Evolutionary conservation across 1,140 invertebrate species (phyloP), one percentile per base, ranked within the genome.

Genomic region (Drosophila equinoxialis): DNA sequence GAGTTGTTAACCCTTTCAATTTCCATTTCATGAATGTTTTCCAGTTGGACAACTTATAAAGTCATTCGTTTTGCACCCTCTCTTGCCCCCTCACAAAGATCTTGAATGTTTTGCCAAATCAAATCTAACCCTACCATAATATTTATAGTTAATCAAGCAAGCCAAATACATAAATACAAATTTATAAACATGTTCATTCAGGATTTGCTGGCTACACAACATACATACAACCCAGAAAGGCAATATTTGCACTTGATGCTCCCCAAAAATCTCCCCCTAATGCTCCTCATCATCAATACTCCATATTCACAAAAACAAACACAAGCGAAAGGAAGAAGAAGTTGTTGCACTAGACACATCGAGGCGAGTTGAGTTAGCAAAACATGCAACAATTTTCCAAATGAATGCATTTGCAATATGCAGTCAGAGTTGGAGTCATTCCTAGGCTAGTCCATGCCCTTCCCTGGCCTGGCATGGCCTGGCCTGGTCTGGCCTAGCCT

Each of bases 331-430:
- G 64, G 41, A 60, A 68, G 65, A 39, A 60, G 41, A 60, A 68
- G 65, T 63, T 79, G 42, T 55, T 76, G 55, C 65, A 60, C 62
- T 57, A 84, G 77, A 81, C 81, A 86, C 81, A 85, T 79, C 70
- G 71, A 69, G 20, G 70, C 67, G 71, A 79, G 76, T 82, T 71
- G 76, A 82, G 75, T 89, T 90, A 77, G 83, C 79, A 89, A 80
- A 87, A 87, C 80, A 87, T 87, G 84, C 84, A 89, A 89, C 84
- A 89, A 89, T 89, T 89, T 89, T 89, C 84, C 84, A 90, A 90
- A 71, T 84, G 85, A 89, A 84, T 89, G 85, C 85, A 90, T 71
- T 79, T 71, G 71, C 84, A 90, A 77, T 77, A 89, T 89, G 81
- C 84, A 89, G 51, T 77, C 51, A 42, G 63, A 65, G 76, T 23